phyloP scores from a whole-genome alignment of 1,140 invertebrate species.

The Orussus abietinus region DNA sequence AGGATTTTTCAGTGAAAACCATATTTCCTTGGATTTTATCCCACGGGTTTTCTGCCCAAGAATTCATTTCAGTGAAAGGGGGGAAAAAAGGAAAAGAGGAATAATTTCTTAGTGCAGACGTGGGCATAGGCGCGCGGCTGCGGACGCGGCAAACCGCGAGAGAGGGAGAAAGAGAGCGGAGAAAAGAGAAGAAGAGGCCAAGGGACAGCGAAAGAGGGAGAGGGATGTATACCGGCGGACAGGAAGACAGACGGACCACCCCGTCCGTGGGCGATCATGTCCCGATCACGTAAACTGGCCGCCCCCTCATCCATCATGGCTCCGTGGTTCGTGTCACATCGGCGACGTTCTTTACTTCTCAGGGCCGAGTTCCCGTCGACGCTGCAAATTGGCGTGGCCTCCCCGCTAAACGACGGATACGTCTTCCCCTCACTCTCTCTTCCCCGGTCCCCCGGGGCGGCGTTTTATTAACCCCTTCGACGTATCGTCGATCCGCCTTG shows the following conservation, averaged over 20 bases:
- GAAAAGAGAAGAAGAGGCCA: constrained; percentile 9
- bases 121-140: constrained; percentile 17
- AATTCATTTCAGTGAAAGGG: constrained; percentile 7
- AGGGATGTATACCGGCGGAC: constrained; percentile 25
- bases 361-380: not conserved
- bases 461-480: too few relatives aligned
- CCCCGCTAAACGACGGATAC: too few relatives aligned
- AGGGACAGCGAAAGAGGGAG: constrained; percentile 12
- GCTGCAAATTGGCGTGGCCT: not conserved
- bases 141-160: constrained; percentile 3
- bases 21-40: too few relatives aligned
- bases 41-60: too few relatives aligned
- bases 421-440: too few relatives aligned
- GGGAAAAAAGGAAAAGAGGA: constrained; percentile 20
- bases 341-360: not conserved
- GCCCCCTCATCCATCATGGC: constrained; percentile 53
- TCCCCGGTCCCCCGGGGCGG: too few relatives aligned
- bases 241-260: constrained; percentile 46
- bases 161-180: constrained; percentile 4
- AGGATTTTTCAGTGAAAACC: too few relatives aligned
- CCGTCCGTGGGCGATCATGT: constrained; percentile 48
- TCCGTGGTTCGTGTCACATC: constrained; percentile 27
- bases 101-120: too few relatives aligned
- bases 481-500: too few relatives aligned
- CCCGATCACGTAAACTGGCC: constrained; percentile 52